Conservation (phyloP, 1,140 invertebrate genomes). For the Atta cephalotes region DNA sequence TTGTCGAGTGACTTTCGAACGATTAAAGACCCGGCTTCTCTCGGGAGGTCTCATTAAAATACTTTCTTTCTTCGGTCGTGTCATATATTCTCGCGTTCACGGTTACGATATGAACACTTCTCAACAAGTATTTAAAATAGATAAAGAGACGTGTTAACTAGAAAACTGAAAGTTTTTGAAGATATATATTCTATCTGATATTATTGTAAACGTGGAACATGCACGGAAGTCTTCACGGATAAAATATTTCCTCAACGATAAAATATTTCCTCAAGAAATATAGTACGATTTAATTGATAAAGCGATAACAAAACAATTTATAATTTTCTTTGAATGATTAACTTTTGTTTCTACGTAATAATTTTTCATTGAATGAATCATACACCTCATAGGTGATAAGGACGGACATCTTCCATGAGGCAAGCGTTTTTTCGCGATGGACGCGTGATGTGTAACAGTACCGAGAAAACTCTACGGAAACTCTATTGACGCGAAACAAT, state of each 20-base stretch:
- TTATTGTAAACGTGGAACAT: background rate
- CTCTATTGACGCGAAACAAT: constrained; percentile 53
- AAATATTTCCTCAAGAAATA: background rate
- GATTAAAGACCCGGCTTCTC: constrained; percentile 16
- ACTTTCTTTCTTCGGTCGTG: constrained; percentile 6
- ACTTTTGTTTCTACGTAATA: background rate
- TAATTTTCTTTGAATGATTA: background rate
- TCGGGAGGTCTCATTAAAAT: constrained; percentile 25
- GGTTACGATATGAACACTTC: background rate
- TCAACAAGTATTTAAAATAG: background rate
- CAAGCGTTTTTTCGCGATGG: constrained; percentile 14
- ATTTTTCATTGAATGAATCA: background rate
- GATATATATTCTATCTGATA: background rate
- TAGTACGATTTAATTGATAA: background rate
- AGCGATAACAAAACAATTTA: background rate
- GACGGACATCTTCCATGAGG: background rate
- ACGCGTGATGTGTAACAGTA: constrained; percentile 40
- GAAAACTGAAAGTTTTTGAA: background rate
- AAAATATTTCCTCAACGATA: background rate
- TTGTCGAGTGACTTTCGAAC: constrained; percentile 16
- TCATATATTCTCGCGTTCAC: background rate
- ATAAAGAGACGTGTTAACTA: background rate
- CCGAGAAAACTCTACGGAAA: constrained; percentile 48
- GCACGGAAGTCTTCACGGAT: background rate
- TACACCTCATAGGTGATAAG: background rate